Base-by-base conservation (phyloP, 2,888 invertebrate species). In the Lepidonotus clava region DNA sequence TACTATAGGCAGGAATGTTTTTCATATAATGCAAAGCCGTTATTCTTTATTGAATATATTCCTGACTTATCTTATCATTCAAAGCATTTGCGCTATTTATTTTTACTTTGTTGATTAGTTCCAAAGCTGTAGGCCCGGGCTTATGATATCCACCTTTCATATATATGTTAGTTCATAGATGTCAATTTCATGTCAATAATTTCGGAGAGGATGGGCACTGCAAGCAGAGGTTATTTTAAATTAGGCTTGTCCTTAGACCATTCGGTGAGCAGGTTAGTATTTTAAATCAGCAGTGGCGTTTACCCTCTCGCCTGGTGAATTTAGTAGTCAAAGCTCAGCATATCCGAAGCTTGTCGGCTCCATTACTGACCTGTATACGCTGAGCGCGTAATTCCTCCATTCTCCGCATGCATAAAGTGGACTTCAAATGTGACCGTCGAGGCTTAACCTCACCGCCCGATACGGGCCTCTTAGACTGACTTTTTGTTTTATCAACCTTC, bases 351-450 rank as follows among this genome's bases (percentile, higher is more conserved):
- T 46, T 46, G 46, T 18, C 18, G 56, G 61, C 61, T n/a, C 61
- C 61, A 24, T 71, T 71, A 80, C 80, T 80, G 80, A 80, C 80
- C 80, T 80, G 80, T 28, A 80, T 80, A 80, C 80, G 80, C 46
- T 80, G 80, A 41, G 80, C 24, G 24, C 80, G 80, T 24, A 80
- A 80, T 24, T 80, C 80, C 80, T 80, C 80, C 80, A 80, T 80
- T 80, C 80, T 80, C 46, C 34, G 21, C 80, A 80, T 80, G 46
- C 80, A 32, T 51, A 80, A 51, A 80, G 80, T 80, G 41, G 80
- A 80, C 46, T 41, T 80, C 46, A 80, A 46, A 8, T n/a, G 8
- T 41, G 80, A 41, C 46, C 80, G 46, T 21, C 80, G 41, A 8
- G 80, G 28, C 80, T 21, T 6, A 28, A 34, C 38, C 71, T 80